These are phyloP conservation scores for Perca fluviatilis DNA, from an alignment of 2,113 vertebrate species.

Conservation along the genomic window DNA sequence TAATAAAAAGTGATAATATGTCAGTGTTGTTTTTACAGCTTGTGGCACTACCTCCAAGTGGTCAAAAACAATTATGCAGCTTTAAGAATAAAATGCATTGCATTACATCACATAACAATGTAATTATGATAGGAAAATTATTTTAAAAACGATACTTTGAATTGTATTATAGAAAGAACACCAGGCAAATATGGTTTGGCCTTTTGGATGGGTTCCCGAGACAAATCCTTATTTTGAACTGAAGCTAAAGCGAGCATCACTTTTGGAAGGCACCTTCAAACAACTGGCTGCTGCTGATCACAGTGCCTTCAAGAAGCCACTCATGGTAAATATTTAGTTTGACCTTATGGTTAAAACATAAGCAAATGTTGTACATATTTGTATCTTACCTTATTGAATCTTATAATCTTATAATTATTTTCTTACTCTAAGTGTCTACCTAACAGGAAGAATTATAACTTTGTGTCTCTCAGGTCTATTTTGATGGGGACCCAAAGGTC, in stretches of 20 bases:
- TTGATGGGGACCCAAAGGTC: neutral
- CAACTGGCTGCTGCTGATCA: constrained; percentile 29
- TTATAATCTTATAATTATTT: neutral
- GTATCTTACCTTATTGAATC: neutral
- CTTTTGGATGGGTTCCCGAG: neutral
- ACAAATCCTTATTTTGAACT: constrained; percentile 2
- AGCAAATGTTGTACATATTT: neutral
- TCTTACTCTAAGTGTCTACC: too few relatives aligned
- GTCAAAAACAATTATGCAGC: neutral
- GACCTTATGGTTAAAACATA: neutral
- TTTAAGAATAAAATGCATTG: neutral
- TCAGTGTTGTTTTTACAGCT: neutral
- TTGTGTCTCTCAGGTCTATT: constrained; percentile 70
- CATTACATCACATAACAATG: neutral
- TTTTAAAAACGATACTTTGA: neutral
- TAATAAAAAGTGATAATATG: neutral
- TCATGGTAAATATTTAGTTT: constrained; percentile 42
- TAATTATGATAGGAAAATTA: neutral
- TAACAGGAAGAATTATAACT: neutral
- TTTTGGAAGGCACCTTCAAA: constrained; percentile 58
- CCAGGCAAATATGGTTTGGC: fast-evolving
- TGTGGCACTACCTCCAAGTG: neutral
- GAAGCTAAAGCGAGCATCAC: constrained; percentile 38
- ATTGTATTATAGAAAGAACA: neutral
- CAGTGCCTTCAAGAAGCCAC: constrained; percentile 38